Conservation (phyloP, 2,797 vertebrate genomes). For the Aplochiton taeniatus region DNA sequence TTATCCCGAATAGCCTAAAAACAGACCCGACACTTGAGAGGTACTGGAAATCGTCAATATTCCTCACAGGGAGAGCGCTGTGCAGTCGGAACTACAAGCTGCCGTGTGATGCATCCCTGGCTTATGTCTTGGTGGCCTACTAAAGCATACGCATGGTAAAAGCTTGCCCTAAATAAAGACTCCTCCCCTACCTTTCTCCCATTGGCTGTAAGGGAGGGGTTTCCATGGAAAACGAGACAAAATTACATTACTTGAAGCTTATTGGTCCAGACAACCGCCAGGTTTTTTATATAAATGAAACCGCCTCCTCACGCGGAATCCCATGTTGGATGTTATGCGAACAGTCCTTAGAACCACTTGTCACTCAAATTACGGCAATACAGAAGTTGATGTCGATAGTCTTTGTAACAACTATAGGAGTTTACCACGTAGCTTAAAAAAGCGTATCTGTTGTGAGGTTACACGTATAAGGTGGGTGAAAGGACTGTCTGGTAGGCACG, state of each 20-base stretch:
- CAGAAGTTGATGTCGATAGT: not conserved
- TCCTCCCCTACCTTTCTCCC: constrained; percentile 24
- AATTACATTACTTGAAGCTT: not conserved
- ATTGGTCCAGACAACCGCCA: constrained; percentile 63
- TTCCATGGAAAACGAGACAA: constrained; percentile 66
- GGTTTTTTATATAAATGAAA: constrained; percentile 75
- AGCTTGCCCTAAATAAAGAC: constrained; percentile 68
- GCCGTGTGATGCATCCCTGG: constrained; percentile 31
- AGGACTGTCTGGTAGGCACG: too few species aligned
- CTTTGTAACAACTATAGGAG: not conserved
- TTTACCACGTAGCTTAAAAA: too few species aligned
- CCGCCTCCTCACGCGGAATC: constrained; percentile 69
- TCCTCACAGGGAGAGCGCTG: constrained; percentile 28
- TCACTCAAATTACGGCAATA: constrained; percentile 68
- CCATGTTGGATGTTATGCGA: constrained; percentile 56
- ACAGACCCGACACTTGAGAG: accelerated
- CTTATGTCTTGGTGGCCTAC: constrained; percentile 1
- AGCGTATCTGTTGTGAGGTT: too few species aligned
- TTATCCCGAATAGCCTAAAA: not conserved
- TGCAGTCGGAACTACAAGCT: constrained; percentile 53
- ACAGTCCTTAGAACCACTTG: too few species aligned
- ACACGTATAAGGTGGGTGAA: too few species aligned
- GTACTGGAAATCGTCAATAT: not conserved
- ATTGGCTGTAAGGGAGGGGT: constrained; percentile 61
- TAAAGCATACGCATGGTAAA: constrained; percentile 42